Conservation (phyloP, 2,888 invertebrate genomes). For the Philhelius pedissequus region DNA sequence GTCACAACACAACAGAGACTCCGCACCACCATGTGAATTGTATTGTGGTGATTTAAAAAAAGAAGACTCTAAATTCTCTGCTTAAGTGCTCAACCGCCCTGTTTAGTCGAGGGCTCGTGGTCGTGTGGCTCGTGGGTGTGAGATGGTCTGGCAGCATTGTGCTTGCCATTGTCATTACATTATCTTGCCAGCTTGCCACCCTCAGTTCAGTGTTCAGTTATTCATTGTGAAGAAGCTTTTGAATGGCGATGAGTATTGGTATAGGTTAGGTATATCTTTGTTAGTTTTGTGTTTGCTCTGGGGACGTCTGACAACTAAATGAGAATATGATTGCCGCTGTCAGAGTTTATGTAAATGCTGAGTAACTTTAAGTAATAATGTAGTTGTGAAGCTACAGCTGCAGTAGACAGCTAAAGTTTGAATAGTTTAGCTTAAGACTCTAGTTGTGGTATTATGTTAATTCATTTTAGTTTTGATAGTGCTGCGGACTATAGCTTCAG, state of each 20-base stretch:
- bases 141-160: constrained; percentile 26
- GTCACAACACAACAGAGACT: constrained; percentile 13
- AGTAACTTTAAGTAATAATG: not conserved
- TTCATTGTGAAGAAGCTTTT: constrained; percentile 2
- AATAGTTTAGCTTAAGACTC: too few relatives aligned
- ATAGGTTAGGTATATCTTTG: not conserved
- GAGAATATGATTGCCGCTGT: not conserved
- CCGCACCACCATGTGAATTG: constrained; percentile 1
- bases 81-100: not conserved
- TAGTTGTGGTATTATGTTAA: too few relatives aligned
- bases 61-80: not conserved
- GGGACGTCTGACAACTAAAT: not conserved
- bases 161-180: not conserved
- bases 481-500: too few relatives aligned
- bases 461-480: too few relatives aligned
- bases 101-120: not conserved
- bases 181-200: not conserved
- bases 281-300: not conserved
- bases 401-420: too few relatives aligned
- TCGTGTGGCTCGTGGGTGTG: too few relatives aligned
- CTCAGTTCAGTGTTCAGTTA: not conserved
- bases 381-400: too few relatives aligned
- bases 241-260: too few relatives aligned
- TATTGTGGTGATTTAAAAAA: constrained; percentile 4
- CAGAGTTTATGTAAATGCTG: not conserved